Base-by-base conservation (phyloP, 2,797 vertebrate species). In the Ctenochaetus hawaiiensis region DNA sequence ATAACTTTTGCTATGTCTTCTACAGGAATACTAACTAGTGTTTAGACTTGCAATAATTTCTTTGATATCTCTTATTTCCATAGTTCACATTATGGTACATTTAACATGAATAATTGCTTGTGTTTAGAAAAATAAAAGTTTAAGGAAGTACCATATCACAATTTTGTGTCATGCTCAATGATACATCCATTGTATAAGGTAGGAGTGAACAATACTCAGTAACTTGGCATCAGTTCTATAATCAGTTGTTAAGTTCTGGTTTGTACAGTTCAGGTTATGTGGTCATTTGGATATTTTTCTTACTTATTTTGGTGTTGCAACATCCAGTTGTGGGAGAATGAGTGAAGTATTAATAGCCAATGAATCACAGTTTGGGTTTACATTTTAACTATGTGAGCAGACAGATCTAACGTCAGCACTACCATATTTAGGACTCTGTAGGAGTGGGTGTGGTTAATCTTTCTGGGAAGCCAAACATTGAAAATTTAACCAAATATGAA, bases 361-460 rank as follows among this genome's bases (percentile, higher is more conserved):
- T 77, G 51, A 64, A 47, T 82, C 64, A 37, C 67, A 49, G 52
- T 72, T 54, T 18, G 48, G 22, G 83, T 84, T 90, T 86, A 83
- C 34, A 74, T 62, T 88, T 90, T 82, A 89, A 86, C 83, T 65
- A 23, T 72, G 18, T 71, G 37, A 67, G 62, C 53, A 5, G 41
- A 62, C 39, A 39, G 30, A 79, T 68, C 58, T 75, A 67, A 39
- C 26, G 13, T 41, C 68, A 51, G 1, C 0, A 6, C 39, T 23
- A 6, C 59, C 5, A 16, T 73, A 56, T 75, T 68, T 80, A 57
- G 54, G 48, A 13, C n/a, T 62, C 56, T 41, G 67, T 72, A 67
- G 30, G 53, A n/a, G 45, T 45, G 34, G 10, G 18, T 39, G 37
- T 71, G 43, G 43, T 65, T 61, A 58, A 1, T 52, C 16, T 52